Evolutionary conservation across 37 sponge, comb jelly and placozoan genomes (phyloP).

Genomic region (Geodia barretti): DNA sequence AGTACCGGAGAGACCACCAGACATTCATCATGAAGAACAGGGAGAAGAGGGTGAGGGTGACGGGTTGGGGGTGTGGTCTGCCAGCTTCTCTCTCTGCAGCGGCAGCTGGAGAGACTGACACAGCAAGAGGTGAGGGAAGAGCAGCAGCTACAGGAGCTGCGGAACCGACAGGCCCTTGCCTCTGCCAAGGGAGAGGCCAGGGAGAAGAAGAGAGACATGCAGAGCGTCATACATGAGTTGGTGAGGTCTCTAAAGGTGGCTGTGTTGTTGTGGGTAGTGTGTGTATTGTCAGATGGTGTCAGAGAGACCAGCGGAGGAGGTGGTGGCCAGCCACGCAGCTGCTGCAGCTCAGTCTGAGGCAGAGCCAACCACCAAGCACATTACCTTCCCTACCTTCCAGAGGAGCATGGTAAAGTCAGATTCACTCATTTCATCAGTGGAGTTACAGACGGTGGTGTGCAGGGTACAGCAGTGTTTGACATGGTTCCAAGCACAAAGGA

Average conservation of each 20-base stretch:
- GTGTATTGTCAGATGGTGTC: conserved; percentile 34
- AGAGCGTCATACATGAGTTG: conserved; percentile 71
- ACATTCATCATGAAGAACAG: conserved; percentile 83
- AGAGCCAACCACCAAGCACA: not conserved
- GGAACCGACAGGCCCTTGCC: conserved; percentile 32
- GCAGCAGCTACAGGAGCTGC: conserved; percentile 42
- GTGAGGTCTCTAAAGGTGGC: conserved; percentile 10
- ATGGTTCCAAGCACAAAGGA: conserved; percentile 24
- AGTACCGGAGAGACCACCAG: conserved; percentile 88
- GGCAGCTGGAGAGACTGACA: conserved; percentile 18
- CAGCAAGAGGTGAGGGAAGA: conserved; percentile 38
- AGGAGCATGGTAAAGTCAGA: conserved; percentile 14
- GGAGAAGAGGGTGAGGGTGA: conserved; percentile 48
- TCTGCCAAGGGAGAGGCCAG: conserved; percentile 27
- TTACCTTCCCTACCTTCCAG: conserved; percentile 21
- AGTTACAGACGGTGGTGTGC: not conserved
- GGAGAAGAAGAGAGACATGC: conserved; percentile 59
- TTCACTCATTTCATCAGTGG: not conserved
- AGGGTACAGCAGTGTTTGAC: conserved; percentile 64
- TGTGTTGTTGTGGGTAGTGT: not conserved
- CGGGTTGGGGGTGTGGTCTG: not conserved
- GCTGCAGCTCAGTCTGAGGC: not conserved
- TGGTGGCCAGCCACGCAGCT: conserved; percentile 50
- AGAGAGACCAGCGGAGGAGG: conserved; percentile 49
- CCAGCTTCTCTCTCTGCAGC: conserved; percentile 1